These are phyloP conservation scores for Smittia aterrima DNA, from an alignment of 2,888 invertebrate genomes.

Conservation along the genomic window DNA sequence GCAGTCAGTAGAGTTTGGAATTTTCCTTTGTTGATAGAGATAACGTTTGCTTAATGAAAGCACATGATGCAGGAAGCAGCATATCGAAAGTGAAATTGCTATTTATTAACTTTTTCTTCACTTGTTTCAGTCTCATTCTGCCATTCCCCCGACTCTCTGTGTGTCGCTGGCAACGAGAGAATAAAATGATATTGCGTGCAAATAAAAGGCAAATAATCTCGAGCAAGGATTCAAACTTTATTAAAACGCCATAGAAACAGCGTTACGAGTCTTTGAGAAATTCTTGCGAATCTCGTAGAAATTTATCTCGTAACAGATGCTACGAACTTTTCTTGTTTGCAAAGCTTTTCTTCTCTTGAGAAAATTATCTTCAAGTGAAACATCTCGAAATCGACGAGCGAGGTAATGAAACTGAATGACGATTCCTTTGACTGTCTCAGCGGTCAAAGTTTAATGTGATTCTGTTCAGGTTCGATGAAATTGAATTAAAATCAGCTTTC, in stretches of 20 bases:
- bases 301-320: not conserved
- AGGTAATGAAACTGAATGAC: not conserved
- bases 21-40: not conserved
- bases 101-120: not conserved
- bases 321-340: no score
- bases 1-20: not conserved
- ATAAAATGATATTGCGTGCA: not conserved
- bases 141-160: not conserved
- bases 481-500: not conserved
- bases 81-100: conserved; percentile 2
- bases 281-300: not conserved
- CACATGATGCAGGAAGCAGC: not conserved
- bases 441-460: conserved; percentile 2
- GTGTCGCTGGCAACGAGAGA: not conserved
- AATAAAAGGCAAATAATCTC: conserved; percentile 4
- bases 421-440: not conserved
- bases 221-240: conserved; percentile 15
- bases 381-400: not conserved
- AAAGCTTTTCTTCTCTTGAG: no score
- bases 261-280: not conserved
- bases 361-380: not conserved
- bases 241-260: conserved; percentile 26
- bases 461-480: not conserved
- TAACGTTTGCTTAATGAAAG: not conserved
- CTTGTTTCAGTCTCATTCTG: not conserved